Evolutionary conservation across 2,797 vertebrate genomes (phyloP), one percentile per base, ranked within the genome.

Genomic region (Lutjanus argentimaculatus): DNA sequence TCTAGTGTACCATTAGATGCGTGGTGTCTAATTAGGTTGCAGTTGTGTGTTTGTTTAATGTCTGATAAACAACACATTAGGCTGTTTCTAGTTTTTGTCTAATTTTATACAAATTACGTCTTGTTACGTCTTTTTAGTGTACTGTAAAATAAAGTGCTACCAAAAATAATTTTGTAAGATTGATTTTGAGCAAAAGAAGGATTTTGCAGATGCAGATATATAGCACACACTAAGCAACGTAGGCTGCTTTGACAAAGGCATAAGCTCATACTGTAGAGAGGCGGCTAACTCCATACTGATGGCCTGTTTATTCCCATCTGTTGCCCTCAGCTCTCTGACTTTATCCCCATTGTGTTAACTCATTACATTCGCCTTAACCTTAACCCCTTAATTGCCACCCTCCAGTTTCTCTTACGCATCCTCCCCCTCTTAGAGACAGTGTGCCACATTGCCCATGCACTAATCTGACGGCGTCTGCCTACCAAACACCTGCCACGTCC

Each of bases 341-440:
- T 94, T 75, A 94, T 94, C 94, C 93, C 92, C 84, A 95, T 95
- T 95, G 94, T 95, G 94, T 94, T 92, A 94, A 94, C 92, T 92
- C 91, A 94, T 95, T 94, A 90, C 87, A 82, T 91, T 93, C 85
- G 92, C 85, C 93, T 94, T 93, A 93, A 93, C 90, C 88, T 88
- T 92, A 95, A 95, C 93, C 92, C 91, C 86, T 84, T 95, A 94
- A 95, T 94, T 95, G 92, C 93, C 92, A 92, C 91, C 91, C 90
- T 94, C 88, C 68, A 89, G 85, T 94, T 93, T 92, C 91, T 85
- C 88, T 74, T 69, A 86, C 82, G 78, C 80, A 72, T 84, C 90
- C 89, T 84, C 88, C 90, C 49, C 85, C 86, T 86, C 80, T 84
- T 69, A 8, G 79, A 92, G 93, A 94, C 92, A 92, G 89, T 81